These are phyloP conservation scores for Imbricaverruca yamaguchii DNA, from an alignment of 2,888 invertebrate species.

Conservation along the genomic window DNA sequence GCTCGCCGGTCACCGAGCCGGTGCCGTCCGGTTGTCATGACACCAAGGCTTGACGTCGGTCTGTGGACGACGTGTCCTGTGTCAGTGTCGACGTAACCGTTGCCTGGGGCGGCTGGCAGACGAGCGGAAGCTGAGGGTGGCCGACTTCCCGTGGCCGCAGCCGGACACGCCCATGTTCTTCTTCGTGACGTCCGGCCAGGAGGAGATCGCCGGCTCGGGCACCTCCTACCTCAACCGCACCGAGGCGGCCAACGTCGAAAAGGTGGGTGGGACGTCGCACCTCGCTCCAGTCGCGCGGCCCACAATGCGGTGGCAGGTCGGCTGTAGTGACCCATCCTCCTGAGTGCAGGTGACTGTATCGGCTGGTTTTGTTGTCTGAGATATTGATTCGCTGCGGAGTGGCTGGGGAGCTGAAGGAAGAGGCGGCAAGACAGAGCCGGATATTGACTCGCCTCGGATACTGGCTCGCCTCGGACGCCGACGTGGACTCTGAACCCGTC, in stretches of 20 bases:
- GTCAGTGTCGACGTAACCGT: neutral
- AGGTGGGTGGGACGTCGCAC: slow-evolving; percentile 45
- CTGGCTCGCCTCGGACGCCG: too few relatives aligned
- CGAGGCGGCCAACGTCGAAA: slow-evolving; percentile 97
- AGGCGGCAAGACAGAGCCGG: too few relatives aligned
- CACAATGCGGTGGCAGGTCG: too few relatives aligned
- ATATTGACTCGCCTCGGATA: too few relatives aligned
- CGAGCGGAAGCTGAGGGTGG: slow-evolving; percentile 76
- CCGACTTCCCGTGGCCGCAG: slow-evolving; percentile 97
- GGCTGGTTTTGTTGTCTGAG: too few relatives aligned
- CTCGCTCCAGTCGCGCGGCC: too few relatives aligned
- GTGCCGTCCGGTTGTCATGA: neutral
- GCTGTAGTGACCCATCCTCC: too few relatives aligned
- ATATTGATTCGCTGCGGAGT: too few relatives aligned
- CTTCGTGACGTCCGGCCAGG: slow-evolving; percentile 92
- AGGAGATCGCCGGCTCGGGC: slow-evolving; percentile 97
- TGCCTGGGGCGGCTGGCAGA: slow-evolving; percentile 47
- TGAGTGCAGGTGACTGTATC: too few relatives aligned
- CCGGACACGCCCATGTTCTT: slow-evolving; percentile 98
- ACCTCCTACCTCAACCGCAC: slow-evolving; percentile 97
- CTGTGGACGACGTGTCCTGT: neutral
- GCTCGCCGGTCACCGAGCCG: neutral
- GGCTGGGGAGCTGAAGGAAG: too few relatives aligned
- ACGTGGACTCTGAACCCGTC: too few relatives aligned
- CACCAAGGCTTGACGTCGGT: neutral